Conservation (phyloP, 2,888 invertebrate species). For the Hymenopus coronatus region DNA sequence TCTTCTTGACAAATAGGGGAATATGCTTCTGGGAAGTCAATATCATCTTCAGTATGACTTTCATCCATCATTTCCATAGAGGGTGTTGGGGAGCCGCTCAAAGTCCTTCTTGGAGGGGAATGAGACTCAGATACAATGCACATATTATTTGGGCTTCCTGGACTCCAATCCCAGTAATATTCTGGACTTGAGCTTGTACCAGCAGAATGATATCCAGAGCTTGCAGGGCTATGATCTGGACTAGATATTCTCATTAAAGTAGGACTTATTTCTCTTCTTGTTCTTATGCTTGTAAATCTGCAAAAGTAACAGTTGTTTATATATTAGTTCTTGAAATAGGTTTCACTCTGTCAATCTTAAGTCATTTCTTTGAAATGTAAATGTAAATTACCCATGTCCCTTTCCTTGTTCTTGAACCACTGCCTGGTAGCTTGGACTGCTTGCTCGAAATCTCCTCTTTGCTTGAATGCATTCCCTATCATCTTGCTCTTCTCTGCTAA, state of each 20-base stretch:
- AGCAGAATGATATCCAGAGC: neutral
- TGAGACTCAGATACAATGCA: constrained; percentile 45
- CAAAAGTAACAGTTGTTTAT: neutral
- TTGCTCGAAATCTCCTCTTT: constrained; percentile 32
- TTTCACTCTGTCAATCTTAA: neutral
- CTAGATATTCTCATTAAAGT: neutral
- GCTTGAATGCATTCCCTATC: neutral
- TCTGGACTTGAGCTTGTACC: neutral
- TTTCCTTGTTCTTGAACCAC: constrained; percentile 31
- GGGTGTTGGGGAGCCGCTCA: neutral
- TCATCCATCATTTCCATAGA: neutral
- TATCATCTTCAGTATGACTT: neutral
- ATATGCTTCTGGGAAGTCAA: constrained; percentile 26
- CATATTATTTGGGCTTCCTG: constrained; percentile 53
- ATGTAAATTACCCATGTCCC: neutral
- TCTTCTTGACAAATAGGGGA: constrained; percentile 30
- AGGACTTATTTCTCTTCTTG: neutral
- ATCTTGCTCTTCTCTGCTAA: neutral
- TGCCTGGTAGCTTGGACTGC: constrained; percentile 37
- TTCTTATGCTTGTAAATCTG: neutral
- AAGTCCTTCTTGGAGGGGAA: neutral
- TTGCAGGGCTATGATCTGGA: neutral
- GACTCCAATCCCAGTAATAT: constrained; percentile 54
- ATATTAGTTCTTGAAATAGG: neutral
- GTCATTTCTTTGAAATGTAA: neutral